These are phyloP conservation scores for Drosophila insularis DNA, from an alignment of 1,140 invertebrate species.

Conservation along the genomic window DNA sequence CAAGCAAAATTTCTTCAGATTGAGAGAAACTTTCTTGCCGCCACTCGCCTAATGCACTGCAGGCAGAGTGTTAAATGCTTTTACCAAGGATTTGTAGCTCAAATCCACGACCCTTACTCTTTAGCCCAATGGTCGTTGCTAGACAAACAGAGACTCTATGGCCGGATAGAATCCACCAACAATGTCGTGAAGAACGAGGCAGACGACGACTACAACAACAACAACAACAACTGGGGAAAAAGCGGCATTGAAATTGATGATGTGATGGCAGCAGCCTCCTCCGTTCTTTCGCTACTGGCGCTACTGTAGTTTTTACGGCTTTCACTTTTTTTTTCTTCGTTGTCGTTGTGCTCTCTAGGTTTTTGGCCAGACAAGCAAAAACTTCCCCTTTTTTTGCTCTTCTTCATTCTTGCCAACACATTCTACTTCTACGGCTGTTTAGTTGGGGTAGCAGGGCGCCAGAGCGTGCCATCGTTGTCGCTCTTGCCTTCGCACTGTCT, in stretches of 20 bases:
- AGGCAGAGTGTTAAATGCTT: constrained; percentile 69
- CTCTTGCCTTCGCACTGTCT: constrained; percentile 19
- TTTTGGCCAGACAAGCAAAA: constrained; percentile 75
- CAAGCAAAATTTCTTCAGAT: constrained; percentile 35
- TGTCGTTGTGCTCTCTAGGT: constrained; percentile 33
- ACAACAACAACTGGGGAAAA: constrained; percentile 14
- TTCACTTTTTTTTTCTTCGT: constrained; percentile 59
- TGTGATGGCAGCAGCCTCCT: constrained; percentile 42
- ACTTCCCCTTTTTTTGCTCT: constrained; percentile 56
- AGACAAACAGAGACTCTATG: constrained; percentile 29
- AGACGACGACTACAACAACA: constrained; percentile 30
- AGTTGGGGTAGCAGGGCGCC: constrained; percentile 67
- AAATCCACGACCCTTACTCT: constrained; percentile 49
- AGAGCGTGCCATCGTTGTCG: constrained; percentile 58
- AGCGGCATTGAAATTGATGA: constrained; percentile 78
- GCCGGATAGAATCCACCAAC: constrained; percentile 47
- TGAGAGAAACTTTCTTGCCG: background rate
- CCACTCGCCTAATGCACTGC: constrained; percentile 65
- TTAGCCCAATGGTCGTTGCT: constrained; percentile 22
- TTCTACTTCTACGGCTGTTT: background rate
- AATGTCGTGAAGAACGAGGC: constrained; percentile 69
- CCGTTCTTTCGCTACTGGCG: constrained; percentile 18
- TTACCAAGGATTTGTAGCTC: constrained; percentile 72
- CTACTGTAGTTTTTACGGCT: constrained; percentile 74
- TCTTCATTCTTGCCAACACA: too few relatives aligned